Evolutionary conservation across 2,888 invertebrate species (phyloP), one percentile per base, ranked within the genome.

Genomic region (Bibio marci): DNA sequence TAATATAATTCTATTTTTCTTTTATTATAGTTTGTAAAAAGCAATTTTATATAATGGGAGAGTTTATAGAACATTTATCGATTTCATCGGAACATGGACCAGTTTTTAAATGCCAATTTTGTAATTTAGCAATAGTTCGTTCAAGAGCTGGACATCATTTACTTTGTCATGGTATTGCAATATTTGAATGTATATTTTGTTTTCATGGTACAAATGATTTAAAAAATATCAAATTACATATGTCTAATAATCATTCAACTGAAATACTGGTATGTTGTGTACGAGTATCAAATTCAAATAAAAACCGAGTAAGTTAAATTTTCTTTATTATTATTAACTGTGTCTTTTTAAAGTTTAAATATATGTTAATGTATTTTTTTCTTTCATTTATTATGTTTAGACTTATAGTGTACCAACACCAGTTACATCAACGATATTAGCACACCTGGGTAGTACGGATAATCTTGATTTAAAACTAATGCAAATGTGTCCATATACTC

Each of bases 121-220:
- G 45, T 33, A 22, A 35, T 13, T n/a, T 11, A 11, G 26, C 26
- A 10, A 26, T 45, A 2, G 5, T 26, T 18, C 40, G 38, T 19
- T 10, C 33, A n/a, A 11, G 28, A 15, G 40, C 45, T 12, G 35
- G 41, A 5, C 37, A 58, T 54, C 66, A 67, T 47, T 63, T 65
- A 45, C 55, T 57, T 15, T 34, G 43, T 5, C 68, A 69, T 39
- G 53, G 56, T 2, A 57, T 64, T 35, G 56, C 54, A 37, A 57
- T 57, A 17, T 67, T 58, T 41, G 66, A 69, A 43, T 71, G 71
- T 44, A 52, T 65, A 3, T 67, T 66, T 47, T 71, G 71, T 46
- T 34, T 52, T 1, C 55, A 52, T 45, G 67, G 65, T 3, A 50
- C 58, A 2, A 52, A 58, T 12, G 50, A 49, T 2, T 45, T 53